Evolutionary conservation across 2,797 vertebrate genomes (phyloP).

Genomic region (Sebastes itinus): DNA sequence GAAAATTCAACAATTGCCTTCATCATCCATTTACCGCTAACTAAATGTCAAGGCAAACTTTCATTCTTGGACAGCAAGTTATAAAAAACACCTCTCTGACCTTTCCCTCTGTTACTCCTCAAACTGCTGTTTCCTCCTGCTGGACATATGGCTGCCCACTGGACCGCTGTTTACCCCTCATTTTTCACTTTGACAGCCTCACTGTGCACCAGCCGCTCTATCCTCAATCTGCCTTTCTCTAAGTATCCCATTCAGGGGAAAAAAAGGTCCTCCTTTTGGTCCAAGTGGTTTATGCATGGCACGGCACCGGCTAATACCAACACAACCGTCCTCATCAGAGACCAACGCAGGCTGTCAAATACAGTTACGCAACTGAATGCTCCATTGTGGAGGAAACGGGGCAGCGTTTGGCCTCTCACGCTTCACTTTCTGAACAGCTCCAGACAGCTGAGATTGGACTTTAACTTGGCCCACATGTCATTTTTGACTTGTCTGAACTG

Average conservation of each 20-base stretch:
- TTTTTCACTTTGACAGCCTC: conserved; percentile 81
- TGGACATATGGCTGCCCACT: conserved; percentile 76
- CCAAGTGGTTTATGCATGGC: conserved; percentile 39
- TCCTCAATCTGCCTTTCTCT: conserved; percentile 20
- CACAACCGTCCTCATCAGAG: conserved; percentile 28
- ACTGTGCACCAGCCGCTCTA: conserved; percentile 45
- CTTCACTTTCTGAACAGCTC: conserved; percentile 40
- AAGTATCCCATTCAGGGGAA: conserved; percentile 25
- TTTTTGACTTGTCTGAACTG: conserved; percentile 51
- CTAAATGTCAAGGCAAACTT: conserved; percentile 57
- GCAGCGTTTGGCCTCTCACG: conserved; percentile 22
- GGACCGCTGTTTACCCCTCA: conserved; percentile 68
- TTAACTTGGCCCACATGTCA: conserved; percentile 53
- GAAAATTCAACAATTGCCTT: conserved; percentile 32
- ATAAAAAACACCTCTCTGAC: conserved; percentile 58
- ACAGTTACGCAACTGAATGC: conserved; percentile 49
- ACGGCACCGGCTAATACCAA: conserved; percentile 24
- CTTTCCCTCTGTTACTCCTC: conserved; percentile 59
- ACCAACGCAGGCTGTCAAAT: conserved; percentile 41
- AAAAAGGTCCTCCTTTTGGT: conserved; percentile 15
- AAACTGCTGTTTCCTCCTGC: conserved; percentile 61
- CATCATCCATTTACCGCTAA: conserved; percentile 17
- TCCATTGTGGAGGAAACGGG: conserved; percentile 46
- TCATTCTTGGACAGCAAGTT: conserved; percentile 44
- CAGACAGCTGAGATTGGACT: conserved; percentile 64